Evolutionary conservation across 2,888 invertebrate genomes (phyloP).

Genomic region (Dioctria linearis): DNA sequence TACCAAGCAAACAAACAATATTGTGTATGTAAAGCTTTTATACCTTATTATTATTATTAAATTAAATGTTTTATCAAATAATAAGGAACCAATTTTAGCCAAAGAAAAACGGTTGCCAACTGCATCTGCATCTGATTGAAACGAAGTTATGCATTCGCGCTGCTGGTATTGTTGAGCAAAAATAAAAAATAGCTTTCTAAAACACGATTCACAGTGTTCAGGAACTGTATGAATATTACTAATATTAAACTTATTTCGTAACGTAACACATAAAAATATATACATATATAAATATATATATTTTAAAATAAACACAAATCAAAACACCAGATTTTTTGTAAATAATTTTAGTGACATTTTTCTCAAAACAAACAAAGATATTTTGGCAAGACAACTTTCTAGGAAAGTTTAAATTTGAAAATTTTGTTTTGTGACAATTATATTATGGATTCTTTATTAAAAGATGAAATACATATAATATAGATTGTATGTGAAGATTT

Average conservation of each 20-base stretch:
- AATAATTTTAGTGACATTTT: conserved; percentile 4
- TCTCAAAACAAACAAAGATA: conserved; percentile 8
- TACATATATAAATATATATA: conserved; percentile 14
- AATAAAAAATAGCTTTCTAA: conserved; percentile 2
- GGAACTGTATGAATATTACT: neutral
- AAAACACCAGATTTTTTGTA: conserved; percentile 29
- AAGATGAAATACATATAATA: neutral
- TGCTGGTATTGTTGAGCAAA: neutral
- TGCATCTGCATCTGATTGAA: neutral
- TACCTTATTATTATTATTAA: neutral
- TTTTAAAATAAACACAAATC: conserved; percentile 20
- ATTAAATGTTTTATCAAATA: neutral
- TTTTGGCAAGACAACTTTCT: neutral
- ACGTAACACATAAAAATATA: conserved; percentile 1
- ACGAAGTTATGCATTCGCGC: neutral
- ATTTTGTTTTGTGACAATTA: conserved; percentile 7
- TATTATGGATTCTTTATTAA: neutral
- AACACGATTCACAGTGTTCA: neutral
- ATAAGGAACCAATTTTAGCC: neutral
- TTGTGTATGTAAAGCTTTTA: conserved; percentile 1
- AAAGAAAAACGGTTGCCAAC: conserved; percentile 6
- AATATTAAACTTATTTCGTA: neutral
- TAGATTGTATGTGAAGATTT: conserved; percentile 25
- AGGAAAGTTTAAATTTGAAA: conserved; percentile 3
- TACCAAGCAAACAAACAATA: neutral